Conservation (phyloP, 2,113 vertebrate species). For the Ranitomeya variabilis region DNA sequence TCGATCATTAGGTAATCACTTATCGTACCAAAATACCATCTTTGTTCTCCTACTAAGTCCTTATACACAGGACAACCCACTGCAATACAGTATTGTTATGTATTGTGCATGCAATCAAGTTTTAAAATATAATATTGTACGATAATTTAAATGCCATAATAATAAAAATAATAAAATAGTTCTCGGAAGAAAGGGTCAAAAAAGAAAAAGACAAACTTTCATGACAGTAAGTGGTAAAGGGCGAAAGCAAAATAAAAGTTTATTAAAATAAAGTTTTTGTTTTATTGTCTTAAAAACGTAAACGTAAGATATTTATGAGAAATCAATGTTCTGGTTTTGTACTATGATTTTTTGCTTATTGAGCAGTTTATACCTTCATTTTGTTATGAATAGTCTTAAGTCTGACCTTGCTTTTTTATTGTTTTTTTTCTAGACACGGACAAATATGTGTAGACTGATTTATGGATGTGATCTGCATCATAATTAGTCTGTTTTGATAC, state of each 20-base stretch:
- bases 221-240: no score
- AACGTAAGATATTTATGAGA: not conserved
- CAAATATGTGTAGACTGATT: not conserved
- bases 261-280: not conserved
- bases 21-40: no score
- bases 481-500: not conserved
- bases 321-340: constrained; percentile 4
- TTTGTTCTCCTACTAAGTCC: no score
- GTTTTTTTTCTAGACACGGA: not conserved
- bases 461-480: not conserved
- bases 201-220: no score
- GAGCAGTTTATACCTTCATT: not conserved
- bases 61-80: no score
- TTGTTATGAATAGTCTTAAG: not conserved
- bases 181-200: no score
- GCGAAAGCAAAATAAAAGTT: not conserved
- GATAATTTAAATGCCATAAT: no score
- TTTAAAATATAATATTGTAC: no score
- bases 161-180: no score
- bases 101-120: no score
- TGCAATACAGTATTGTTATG: no score
- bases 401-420: not conserved
- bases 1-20: no score
- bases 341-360: constrained; percentile 16
- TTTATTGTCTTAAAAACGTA: not conserved